phyloP scores from a whole-genome alignment of 2,113 vertebrate species.

The Rhabdornis inornatus region DNA sequence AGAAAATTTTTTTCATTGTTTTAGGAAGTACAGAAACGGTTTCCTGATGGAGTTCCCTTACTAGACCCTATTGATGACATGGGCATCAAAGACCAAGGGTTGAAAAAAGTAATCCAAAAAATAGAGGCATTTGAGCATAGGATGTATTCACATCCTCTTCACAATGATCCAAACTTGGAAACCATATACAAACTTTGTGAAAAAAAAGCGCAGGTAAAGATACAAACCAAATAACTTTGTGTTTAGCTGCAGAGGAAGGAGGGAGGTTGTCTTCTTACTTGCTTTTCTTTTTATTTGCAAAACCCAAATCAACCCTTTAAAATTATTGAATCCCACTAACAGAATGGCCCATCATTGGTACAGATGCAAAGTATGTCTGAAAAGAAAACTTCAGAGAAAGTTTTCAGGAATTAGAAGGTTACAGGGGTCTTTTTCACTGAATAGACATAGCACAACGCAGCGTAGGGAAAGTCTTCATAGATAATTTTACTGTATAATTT shows the following conservation, averaged over 20 bases:
- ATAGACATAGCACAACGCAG: neutral
- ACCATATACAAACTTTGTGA: constrained; percentile 91
- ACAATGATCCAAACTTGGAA: constrained; percentile 90
- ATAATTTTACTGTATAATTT: neutral
- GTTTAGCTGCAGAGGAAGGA: neutral
- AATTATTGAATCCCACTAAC: neutral
- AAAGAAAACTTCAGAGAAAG: neutral
- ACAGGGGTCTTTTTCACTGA: neutral
- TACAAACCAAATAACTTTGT: neutral
- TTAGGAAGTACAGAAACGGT: constrained; percentile 95
- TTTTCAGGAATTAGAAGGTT: neutral
- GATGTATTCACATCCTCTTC: constrained; percentile 96
- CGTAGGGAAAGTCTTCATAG: neutral
- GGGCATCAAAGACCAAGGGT: constrained; percentile 92
- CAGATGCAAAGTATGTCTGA: neutral
- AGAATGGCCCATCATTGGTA: neutral
- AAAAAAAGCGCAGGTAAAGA: constrained; percentile 90
- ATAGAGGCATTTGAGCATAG: constrained; percentile 95
- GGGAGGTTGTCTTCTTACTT: neutral
- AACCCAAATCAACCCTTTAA: neutral
- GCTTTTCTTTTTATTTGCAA: neutral
- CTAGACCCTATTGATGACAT: constrained; percentile 95
- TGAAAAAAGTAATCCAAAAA: constrained; percentile 97
- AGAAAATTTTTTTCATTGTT: neutral
- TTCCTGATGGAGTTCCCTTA: constrained; percentile 91